Evolutionary conservation across 1,140 invertebrate genomes (phyloP), one percentile per base, ranked within the genome.

Genomic region (Neomicropteryx cornuta): DNA sequence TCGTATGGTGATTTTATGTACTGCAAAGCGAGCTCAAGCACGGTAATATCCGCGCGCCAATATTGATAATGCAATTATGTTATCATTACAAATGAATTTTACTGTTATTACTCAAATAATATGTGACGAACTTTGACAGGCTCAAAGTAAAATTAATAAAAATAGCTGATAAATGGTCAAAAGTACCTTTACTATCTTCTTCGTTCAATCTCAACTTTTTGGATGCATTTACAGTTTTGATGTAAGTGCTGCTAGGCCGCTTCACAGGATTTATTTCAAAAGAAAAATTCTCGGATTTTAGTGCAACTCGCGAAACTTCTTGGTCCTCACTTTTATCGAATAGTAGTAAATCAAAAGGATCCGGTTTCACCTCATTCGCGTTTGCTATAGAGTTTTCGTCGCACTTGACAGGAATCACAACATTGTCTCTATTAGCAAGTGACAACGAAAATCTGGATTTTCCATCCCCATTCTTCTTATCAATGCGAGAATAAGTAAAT

Each of bases 381-480:
- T 39, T 46, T 32, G 43, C 35, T 49, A 47, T 54, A 41, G 44
- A 42, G 45, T 53, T 55, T 50, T 55, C 54, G 47, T 52, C 51
- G 47, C 41, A 60, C 44, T n/a, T n/a, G n/a, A n/a, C n/a, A n/a
- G 60, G 46, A 52, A 46, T 47, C 45, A 49, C 45, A 44, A 53
- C 58, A 62, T 64, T 66, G 55, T 62, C 63, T 52, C 48, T 63
- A 23, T 57, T 62, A n/a, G n/a, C n/a, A 43, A 65, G 45, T 41
- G 60, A 62, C 20, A 64, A 52, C 39, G 56, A 58, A 52, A 61
- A 58, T 58, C 53, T 64, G 39, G 53, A 36, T 58, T 57, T 66
- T 40, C 57, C 54, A 41, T 56, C 56, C 53, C 55, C 56, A 60
- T 62, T 60, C 57, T 60, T 65, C 36, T 49, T 58, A 62, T 60